Base-by-base conservation (phyloP, 2,113 vertebrate species). In the Amphiprion ocellaris region DNA sequence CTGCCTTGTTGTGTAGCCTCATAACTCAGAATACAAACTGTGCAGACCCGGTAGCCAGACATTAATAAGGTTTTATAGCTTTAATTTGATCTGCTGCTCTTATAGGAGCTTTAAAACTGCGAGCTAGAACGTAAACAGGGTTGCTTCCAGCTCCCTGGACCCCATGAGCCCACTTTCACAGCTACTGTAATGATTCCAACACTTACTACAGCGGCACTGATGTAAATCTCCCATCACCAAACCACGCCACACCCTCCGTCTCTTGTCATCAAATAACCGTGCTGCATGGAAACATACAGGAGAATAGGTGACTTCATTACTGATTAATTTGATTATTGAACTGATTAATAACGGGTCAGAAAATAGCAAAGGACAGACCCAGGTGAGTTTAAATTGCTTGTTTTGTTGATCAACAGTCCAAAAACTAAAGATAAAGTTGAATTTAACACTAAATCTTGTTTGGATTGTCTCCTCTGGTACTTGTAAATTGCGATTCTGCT, bases 1-100 rank as follows among this genome's bases (percentile, higher is more conserved):
- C 55, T n/a, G 37, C 63, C 44, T 79, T 60, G 39, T 55, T 55
- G 1, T 53, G 65, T 65, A 49, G 58, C 24, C 37, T 69, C 46
- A 37, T 63, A 77, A 79, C 52, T 49, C 66, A 14, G 21, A 69
- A 59, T 14, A 11, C 33, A 50, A 58, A 59, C 60, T 26, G 69
- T 47, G 44, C 52, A 33, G 58, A 68, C n/a, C 11, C 44, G 30
- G 75, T 19, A 73, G 74, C 33, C 2, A 60, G 33, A 12, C 50
- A 54, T 83, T 62, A 79, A 74, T 76, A 11, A 37, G 39, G 33
- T 78, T 85, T 83, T 68, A 81, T 69, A 15, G 26, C 56, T 73
- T 85, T 74, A 24, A 53, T 63, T 64, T 7, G 65, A 81, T 62
- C 77, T 24, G 52, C 3, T 46, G 46, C 46, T 66, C 53, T 75